Evolutionary conservation across 2,113 vertebrate genomes (phyloP), one percentile per base, ranked within the genome.

Genomic region (Anhinga anhinga): DNA sequence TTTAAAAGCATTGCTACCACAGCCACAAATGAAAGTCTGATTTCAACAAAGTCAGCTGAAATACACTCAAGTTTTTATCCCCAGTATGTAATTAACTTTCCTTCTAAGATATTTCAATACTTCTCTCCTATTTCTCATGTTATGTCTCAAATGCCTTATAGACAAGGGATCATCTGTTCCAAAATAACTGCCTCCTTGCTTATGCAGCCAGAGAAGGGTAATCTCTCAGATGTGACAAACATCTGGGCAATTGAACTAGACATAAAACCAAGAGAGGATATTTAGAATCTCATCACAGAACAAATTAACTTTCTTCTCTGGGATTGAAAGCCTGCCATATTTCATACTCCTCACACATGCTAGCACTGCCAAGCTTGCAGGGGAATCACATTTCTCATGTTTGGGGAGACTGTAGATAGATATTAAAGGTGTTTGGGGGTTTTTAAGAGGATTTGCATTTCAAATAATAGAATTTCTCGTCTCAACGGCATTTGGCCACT

Each of bases 261-360:
- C 76, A 83, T 81, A 62, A 81, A 95, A 95, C 32, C 42, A 69
- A 77, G 50, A 74, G 45, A 95, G n/a, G 50, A 73, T 42, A 73
- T 88, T 95, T 86, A 77, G 93, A 91, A 88, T 89, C 65, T 91
- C 55, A 89, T 71, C 80, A 94, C 32, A 93, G 55, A 90, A 81
- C 2, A 5, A 90, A 94, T 89, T 78, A 88, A 70, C 94, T 84
- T 45, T n/a, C 38, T 26, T 44, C 6, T 29, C 55, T 66, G 50
- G 25, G 29, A 65, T 17, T 81, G 62, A 91, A 70, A 92, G 67
- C 29, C 19, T 91, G 50, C 42, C 59, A 22, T 84, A 78, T 86
- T 86, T 95, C 65, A 84, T 81, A 66, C 4, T 8, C 8, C 6
- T 86, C 29, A 73, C 20, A 81, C 10, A 49, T 22, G 26, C 15